A percentile compares a stretch with the other conserved stretches of the same genome.
Evolutionary conservation across 2,888 invertebrate species (phyloP).

Genomic region (Ectemnius continuus): DNA sequence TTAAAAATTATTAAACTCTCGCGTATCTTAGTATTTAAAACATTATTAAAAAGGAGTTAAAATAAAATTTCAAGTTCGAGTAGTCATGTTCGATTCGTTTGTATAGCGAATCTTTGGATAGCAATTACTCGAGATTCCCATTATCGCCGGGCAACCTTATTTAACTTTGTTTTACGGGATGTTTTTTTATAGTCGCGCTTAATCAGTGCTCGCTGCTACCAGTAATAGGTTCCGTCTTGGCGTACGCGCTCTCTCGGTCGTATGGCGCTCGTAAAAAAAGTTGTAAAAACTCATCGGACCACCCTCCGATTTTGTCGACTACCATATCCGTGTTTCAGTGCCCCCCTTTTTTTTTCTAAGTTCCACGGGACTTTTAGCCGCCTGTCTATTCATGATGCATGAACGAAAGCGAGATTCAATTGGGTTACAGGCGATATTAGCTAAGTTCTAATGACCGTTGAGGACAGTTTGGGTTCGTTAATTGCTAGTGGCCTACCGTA

Average conservation of each 20-base stretch:
- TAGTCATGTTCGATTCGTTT: not conserved
- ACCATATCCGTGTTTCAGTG: slow-evolving; percentile 28
- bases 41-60: too few relatives aligned
- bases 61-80: too few relatives aligned
- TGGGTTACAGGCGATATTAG: too few relatives aligned
- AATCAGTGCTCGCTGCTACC: slow-evolving; percentile 70
- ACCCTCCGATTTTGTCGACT: slow-evolving; percentile 30
- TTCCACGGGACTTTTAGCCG: slow-evolving; percentile 8
- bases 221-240: slow-evolving; percentile 76
- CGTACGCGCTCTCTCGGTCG: slow-evolving; percentile 54
- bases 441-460: not conserved
- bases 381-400: not conserved
- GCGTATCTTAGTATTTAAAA: too few relatives aligned
- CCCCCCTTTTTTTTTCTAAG: slow-evolving; percentile 41
- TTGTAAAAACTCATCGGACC: slow-evolving; percentile 71
- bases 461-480: not conserved
- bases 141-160: slow-evolving; percentile 72
- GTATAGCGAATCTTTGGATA: slow-evolving; percentile 44
- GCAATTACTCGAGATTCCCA: slow-evolving; percentile 65
- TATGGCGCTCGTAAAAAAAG: slow-evolving; percentile 76
- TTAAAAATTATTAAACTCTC: too few relatives aligned
- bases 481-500: not conserved
- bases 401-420: not conserved
- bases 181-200: slow-evolving; percentile 74
- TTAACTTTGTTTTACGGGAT: slow-evolving; percentile 75